Percentiles rank a stretch among this genome's conserved stretches.
These are phyloP conservation scores for Noctua janthe DNA, from an alignment of 2,888 invertebrate genomes.

Conservation along the genomic window DNA sequence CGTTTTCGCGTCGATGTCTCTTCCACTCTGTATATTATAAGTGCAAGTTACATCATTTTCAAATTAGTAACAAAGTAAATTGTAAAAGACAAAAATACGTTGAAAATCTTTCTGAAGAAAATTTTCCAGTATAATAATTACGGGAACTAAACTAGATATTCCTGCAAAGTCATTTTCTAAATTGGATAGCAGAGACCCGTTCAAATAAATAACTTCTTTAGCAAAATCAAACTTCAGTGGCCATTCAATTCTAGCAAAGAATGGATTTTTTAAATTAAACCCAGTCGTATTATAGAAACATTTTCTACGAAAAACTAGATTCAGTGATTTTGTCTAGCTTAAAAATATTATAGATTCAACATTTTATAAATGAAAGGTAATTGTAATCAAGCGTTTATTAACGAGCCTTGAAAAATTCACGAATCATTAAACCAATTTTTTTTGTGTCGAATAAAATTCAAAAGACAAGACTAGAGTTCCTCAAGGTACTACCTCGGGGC, in stretches of 20 bases:
- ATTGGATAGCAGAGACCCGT: conserved; percentile 44
- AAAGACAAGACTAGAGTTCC: conserved; percentile 4
- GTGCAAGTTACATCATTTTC: neutral
- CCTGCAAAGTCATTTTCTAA: conserved; percentile 48
- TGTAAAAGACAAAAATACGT: neutral
- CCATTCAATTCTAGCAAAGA: conserved; percentile 35
- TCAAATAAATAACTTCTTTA: conserved; percentile 50
- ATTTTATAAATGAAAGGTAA: conserved; percentile 18
- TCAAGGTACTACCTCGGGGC: neutral
- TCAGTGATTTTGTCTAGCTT: conserved; percentile 16
- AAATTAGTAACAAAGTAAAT: neutral
- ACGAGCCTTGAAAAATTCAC: neutral
- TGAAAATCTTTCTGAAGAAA: neutral
- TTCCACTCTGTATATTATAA: too few species aligned
- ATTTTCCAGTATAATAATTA: conserved; percentile 23
- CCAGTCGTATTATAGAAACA: neutral
- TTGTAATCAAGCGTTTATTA: conserved; percentile 5
- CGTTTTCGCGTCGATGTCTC: too few species aligned
- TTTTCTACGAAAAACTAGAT: conserved; percentile 23
- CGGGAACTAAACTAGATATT: conserved; percentile 39
- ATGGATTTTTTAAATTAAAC: conserved; percentile 46
- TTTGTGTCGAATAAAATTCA: neutral
- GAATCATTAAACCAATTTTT: conserved; percentile 2
- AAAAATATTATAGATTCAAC: conserved; percentile 16
- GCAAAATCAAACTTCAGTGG: conserved; percentile 48